Evolutionary conservation across 2,888 invertebrate species (phyloP).

Genomic region (Digitonthophagus gazella): DNA sequence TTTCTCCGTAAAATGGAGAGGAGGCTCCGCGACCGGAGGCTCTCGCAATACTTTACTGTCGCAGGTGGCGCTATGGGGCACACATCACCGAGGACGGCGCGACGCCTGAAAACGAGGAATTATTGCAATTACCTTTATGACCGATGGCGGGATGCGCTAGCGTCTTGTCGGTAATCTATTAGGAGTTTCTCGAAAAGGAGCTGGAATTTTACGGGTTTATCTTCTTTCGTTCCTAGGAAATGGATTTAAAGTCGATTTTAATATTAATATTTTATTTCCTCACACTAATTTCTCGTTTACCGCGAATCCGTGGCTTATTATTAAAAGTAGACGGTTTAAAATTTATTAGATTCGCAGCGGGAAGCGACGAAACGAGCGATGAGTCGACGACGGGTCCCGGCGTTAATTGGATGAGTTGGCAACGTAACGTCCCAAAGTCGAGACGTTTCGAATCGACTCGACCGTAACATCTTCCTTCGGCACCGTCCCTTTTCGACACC

Average conservation of each 20-base stretch:
- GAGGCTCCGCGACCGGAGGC: background rate
- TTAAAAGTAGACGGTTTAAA: background rate
- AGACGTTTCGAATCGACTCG: background rate
- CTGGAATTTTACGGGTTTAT: conserved; percentile 9
- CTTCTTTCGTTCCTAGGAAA: background rate
- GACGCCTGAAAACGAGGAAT: conserved; percentile 6
- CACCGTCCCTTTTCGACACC: background rate
- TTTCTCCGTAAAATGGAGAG: background rate
- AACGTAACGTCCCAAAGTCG: background rate
- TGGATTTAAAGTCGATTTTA: no score
- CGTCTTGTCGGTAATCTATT: conserved; percentile 21
- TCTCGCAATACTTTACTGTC: background rate
- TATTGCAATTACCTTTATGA: conserved; percentile 23
- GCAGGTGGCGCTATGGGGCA: background rate
- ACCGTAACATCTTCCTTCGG: conserved; percentile 2
- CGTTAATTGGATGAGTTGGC: background rate
- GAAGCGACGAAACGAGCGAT: background rate
- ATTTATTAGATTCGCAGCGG: background rate
- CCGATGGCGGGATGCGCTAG: conserved; percentile 12
- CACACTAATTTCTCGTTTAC: no score
- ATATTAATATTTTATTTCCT: no score
- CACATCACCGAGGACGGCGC: background rate
- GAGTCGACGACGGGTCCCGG: background rate
- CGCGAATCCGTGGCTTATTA: background rate
- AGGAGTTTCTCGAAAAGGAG: conserved; percentile 17